Evolutionary conservation across 2,888 invertebrate genomes (phyloP), one percentile per base, ranked within the genome.

Genomic region (Dusona sp.): DNA sequence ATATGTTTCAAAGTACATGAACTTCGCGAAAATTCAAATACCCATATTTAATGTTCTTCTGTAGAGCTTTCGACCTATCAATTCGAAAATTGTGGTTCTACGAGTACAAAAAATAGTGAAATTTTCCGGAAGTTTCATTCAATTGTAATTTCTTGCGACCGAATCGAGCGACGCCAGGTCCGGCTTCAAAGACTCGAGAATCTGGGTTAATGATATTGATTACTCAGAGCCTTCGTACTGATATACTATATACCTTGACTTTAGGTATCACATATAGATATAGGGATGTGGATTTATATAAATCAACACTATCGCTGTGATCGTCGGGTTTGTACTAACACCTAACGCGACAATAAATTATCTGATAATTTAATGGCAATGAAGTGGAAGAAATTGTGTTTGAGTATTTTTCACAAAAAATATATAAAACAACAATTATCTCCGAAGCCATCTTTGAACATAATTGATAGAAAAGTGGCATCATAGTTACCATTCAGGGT

Each of bases 131-230:
- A 80, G 51, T 73, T 73, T 29, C 22, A 64, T 38, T 29, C 74
- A 74, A 33, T 16, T 25, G 48, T 19, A 29, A 67, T 83, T 85
- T 87, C 79, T 85, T 87, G 73, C 48, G 36, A 36, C 33, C 42
- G 38, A 85, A 85, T 79, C 83, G 57, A 33, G 82, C 77, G 57
- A 51, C 82, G 51, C 57, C 70, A 67, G 22, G 77, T 83, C 61
- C 29, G 54, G 54, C 83, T 61, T 77, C 75, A 79, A 85, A 68
- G 70, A 68, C 68, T 77, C 68, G 38, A 78, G 75, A 80, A 83
- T 81, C 87, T 87, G 80, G 87, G 87, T 70, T 86, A 87, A 87
- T 84, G 85, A 86, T 84, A 87, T 87, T 77, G 85, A 87, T 84
- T 82, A 64, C 79, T 67, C 78, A 72, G 13, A 79, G 80, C 82